Percentiles rank a stretch among this genome's conserved stretches.
Conservation (phyloP, 2,797 vertebrate species). For the Trachurus trachurus region DNA sequence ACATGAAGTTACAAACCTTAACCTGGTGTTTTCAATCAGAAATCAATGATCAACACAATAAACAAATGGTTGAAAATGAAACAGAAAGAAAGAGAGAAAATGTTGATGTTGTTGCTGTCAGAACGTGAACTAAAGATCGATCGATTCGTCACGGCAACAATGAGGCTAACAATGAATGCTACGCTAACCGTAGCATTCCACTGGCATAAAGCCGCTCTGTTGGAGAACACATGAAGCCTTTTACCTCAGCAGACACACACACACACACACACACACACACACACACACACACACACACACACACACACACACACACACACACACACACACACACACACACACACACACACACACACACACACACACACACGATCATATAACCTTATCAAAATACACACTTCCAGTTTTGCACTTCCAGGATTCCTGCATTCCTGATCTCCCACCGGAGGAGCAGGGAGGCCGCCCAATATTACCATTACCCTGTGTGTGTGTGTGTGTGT, state of each 20-base stretch:
- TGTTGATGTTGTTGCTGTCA: no score
- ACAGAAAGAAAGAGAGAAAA: no score
- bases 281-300: not conserved
- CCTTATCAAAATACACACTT: conserved; percentile 23
- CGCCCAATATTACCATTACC: not conserved
- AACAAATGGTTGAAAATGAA: no score
- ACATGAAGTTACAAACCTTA: no score
- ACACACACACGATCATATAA: not conserved
- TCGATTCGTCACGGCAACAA: no score
- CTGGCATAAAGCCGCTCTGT: not conserved
- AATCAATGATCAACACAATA: no score
- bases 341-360: no score
- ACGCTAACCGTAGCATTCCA: not conserved
- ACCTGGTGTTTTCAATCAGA: no score
- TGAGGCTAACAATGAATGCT: no score
- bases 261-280: not conserved
- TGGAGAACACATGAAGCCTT: not conserved
- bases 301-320: not conserved
- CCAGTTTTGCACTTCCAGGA: conserved; percentile 13
- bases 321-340: not conserved
- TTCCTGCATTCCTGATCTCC: conserved; percentile 31
- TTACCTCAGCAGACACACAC: not conserved
- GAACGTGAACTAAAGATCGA: no score
- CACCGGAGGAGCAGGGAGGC: conserved; percentile 15
- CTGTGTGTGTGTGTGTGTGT: conserved; percentile 8